Evolutionary conservation across 2,797 vertebrate genomes (phyloP).

Genomic region (Hydrolagus colliei): DNA sequence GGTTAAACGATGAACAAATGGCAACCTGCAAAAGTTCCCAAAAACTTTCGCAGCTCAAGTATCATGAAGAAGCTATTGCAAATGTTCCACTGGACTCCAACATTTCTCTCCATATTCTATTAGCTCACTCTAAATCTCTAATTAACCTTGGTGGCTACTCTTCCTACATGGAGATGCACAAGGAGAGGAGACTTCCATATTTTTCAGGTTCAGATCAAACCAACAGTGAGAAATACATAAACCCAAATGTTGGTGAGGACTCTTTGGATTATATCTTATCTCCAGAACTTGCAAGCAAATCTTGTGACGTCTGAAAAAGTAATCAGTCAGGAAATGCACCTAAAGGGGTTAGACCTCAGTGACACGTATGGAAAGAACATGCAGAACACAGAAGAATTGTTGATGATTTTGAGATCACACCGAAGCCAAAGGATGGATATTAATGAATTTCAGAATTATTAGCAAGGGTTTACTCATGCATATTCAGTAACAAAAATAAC

Average conservation of each 20-base stretch:
- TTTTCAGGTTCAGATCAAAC: constrained; percentile 73
- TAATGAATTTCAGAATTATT: constrained; percentile 48
- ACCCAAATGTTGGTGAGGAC: constrained; percentile 73
- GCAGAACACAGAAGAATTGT: constrained; percentile 71
- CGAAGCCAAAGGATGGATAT: constrained; percentile 49
- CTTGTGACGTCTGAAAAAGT: constrained; percentile 41
- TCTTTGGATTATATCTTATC: constrained; percentile 68
- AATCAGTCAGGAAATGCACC: constrained; percentile 41
- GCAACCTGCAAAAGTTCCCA: neutral
- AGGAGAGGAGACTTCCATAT: constrained; percentile 62
- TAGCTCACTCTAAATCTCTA: constrained; percentile 54
- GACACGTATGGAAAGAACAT: constrained; percentile 52
- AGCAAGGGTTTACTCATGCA: neutral
- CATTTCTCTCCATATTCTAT: constrained; percentile 57
- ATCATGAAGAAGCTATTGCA: constrained; percentile 49
- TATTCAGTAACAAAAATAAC: neutral
- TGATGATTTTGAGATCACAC: constrained; percentile 64
- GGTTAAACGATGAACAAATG: neutral
- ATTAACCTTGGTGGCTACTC: constrained; percentile 49
- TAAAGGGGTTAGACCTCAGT: constrained; percentile 37
- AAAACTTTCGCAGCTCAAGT: neutral
- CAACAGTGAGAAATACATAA: constrained; percentile 74
- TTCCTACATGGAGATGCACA: constrained; percentile 48
- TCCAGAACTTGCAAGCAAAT: constrained; percentile 39
- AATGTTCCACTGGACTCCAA: constrained; percentile 53